A percentile compares a stretch with the other conserved stretches of the same genome.
phyloP scores from a whole-genome alignment of 1,140 invertebrate genomes.

The Papilio aristodemus region DNA sequence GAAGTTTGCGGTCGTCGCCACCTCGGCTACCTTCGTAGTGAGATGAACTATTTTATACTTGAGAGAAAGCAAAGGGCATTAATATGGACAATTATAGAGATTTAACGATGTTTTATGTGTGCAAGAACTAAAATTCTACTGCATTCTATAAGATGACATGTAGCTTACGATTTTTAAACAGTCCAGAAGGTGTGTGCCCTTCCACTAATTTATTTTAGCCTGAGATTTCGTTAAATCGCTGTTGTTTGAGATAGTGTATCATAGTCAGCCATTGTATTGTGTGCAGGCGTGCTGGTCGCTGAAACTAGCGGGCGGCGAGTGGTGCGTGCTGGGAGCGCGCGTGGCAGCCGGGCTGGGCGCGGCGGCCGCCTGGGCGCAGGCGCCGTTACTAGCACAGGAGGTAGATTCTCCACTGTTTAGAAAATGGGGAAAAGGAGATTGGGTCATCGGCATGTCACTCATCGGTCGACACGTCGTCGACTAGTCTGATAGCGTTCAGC shows the following conservation, averaged over 20 bases:
- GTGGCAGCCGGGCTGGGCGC: constrained; percentile 51
- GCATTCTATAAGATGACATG: too few species aligned
- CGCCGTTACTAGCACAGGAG: constrained; percentile 55
- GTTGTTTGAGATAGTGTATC: not conserved
- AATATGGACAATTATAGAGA: not conserved
- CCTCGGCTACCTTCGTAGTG: constrained; percentile 53
- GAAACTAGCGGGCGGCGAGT: constrained; percentile 45
- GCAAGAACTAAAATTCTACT: too few species aligned
- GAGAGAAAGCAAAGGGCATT: too few species aligned
- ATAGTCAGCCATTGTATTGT: not conserved
- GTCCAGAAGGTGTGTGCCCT: too few species aligned
- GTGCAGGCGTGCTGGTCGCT: constrained; percentile 54
- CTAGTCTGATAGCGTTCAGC: too few species aligned
- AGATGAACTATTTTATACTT: constrained; percentile 31
- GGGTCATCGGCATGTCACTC: not conserved
- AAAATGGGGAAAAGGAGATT: not conserved
- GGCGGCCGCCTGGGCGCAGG: constrained; percentile 51
- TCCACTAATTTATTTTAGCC: too few species aligned
- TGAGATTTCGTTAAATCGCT: not conserved
- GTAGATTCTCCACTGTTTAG: constrained; percentile 34
- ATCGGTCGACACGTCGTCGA: too few species aligned
- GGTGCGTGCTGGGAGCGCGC: constrained; percentile 42
- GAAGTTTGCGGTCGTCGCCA: constrained; percentile 51
- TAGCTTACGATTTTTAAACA: too few species aligned
- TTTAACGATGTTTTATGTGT: not conserved